Conservation (phyloP, 2,797 vertebrate genomes). For the Karalla daura region DNA sequence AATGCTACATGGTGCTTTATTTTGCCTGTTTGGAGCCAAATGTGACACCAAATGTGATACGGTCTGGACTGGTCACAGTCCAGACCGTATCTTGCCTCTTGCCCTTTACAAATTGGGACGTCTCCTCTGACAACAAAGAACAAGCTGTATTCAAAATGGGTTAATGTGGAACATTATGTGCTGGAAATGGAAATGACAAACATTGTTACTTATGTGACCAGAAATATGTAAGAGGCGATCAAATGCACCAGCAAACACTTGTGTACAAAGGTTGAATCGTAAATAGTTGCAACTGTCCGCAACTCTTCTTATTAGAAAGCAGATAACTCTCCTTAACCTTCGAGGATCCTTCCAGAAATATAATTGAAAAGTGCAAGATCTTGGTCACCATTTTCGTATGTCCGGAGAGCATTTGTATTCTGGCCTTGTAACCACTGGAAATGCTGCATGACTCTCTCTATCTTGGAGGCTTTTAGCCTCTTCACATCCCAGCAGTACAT, state of each 20-base stretch:
- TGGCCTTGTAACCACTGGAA: conserved; percentile 48
- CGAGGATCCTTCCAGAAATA: neutral
- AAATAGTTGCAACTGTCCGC: neutral
- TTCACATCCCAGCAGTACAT: conserved; percentile 34
- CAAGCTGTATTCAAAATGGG: conserved; percentile 6
- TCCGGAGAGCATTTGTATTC: conserved; percentile 41
- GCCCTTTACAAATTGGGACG: conserved; percentile 31
- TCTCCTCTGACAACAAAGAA: conserved; percentile 1
- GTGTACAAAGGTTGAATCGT: conserved; percentile 5
- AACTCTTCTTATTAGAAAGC: neutral
- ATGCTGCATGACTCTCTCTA: conserved; percentile 38
- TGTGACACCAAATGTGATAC: neutral
- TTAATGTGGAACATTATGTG: conserved; percentile 3
- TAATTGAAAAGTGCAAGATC: conserved; percentile 6
- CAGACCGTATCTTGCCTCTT: conserved; percentile 13
- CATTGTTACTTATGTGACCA: conserved; percentile 9
- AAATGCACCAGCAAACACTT: neutral
- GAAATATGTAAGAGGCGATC: neutral
- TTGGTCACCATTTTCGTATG: conserved; percentile 18
- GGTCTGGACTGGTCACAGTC: no score
- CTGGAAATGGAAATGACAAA: neutral
- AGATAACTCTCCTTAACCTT: neutral
- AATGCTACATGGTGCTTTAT: neutral
- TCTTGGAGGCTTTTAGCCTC: conserved; percentile 46
- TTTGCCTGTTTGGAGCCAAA: conserved; percentile 9